These are phyloP conservation scores for Petaurus breviceps DNA, from an alignment of 2,113 vertebrate species.

Conservation along the genomic window DNA sequence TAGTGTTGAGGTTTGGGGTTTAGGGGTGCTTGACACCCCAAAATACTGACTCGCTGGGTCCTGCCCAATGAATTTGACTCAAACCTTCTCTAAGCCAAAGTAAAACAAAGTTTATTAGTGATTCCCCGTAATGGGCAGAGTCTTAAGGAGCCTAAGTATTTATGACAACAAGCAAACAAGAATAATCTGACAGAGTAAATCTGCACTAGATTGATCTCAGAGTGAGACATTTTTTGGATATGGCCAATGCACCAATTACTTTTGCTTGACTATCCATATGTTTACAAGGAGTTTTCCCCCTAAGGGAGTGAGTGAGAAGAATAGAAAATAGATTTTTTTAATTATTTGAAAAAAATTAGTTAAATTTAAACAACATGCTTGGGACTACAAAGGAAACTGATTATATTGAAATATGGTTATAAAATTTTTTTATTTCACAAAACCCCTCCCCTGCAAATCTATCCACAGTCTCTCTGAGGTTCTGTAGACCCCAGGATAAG, in stretches of 20 bases:
- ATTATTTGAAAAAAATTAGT: neutral
- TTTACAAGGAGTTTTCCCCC: neutral
- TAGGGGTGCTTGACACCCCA: no score
- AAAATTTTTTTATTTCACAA: neutral
- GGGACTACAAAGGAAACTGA: neutral
- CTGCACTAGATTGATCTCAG: no score
- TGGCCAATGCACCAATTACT: neutral
- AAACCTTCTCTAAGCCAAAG: no score
- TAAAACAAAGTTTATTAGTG: no score
- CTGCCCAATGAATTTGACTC: no score
- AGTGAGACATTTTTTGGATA: neutral
- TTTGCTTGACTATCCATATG: neutral
- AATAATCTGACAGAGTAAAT: no score
- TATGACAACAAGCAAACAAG: no score
- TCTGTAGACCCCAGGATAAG: no score
- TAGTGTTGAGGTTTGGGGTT: no score
- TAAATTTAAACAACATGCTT: neutral
- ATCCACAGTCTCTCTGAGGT: neutral
- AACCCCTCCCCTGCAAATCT: neutral
- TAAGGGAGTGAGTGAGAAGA: neutral
- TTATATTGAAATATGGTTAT: neutral
- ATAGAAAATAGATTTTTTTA: neutral
- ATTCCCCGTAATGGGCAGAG: no score
- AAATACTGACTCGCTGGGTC: no score
- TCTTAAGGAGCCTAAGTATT: no score